Evolutionary conservation across 2,113 vertebrate genomes (phyloP).

Genomic region (Podilymbus podiceps): DNA sequence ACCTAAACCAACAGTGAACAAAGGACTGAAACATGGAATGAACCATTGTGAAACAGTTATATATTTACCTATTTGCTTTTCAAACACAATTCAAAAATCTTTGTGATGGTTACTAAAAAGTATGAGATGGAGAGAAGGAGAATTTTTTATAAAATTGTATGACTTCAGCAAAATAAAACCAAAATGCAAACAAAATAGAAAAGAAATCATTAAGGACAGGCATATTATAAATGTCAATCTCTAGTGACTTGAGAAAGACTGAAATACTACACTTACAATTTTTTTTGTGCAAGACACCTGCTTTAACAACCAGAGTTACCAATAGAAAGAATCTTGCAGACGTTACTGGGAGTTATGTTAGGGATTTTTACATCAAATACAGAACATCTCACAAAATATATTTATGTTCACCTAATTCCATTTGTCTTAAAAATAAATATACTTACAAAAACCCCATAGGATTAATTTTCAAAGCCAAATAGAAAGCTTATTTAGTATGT

Average conservation of each 20-base stretch:
- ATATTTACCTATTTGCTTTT: background rate
- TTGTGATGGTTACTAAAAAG: background rate
- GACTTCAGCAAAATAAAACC: background rate
- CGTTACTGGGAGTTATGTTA: background rate
- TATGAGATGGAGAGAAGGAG: rapidly evolving
- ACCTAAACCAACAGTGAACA: background rate
- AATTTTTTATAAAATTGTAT: background rate
- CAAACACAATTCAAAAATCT: background rate
- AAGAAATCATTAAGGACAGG: background rate
- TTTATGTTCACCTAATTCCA: background rate
- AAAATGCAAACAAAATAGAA: background rate
- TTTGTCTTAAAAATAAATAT: background rate
- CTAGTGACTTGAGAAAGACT: background rate
- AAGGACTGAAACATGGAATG: background rate
- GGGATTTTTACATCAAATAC: background rate
- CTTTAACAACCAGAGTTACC: background rate
- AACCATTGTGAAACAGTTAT: background rate
- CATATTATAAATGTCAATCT: background rate
- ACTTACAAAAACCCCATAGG: background rate
- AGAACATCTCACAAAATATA: background rate
- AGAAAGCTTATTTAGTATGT: background rate
- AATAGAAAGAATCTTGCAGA: background rate
- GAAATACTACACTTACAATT: background rate
- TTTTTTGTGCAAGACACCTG: background rate
- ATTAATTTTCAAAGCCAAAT: background rate